Evolutionary conservation across 2,113 vertebrate species (phyloP).

Genomic region (Chamaetylas fuelleborni): DNA sequence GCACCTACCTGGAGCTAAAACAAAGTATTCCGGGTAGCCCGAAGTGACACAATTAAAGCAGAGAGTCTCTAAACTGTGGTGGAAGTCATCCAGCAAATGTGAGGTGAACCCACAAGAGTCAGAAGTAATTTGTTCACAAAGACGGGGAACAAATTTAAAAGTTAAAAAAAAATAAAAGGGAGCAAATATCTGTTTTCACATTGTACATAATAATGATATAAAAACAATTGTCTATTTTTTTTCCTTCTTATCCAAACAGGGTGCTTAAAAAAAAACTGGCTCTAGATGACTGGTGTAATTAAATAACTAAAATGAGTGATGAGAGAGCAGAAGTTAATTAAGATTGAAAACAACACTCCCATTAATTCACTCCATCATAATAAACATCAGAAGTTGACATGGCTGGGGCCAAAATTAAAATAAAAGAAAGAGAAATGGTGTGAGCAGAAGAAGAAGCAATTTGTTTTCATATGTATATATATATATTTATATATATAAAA

Average conservation of each 20-base stretch:
- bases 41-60: slow-evolving; percentile 76
- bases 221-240: slow-evolving; percentile 79
- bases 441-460: slow-evolving; percentile 64
- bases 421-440: slow-evolving; percentile 67
- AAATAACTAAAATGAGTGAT: slow-evolving; percentile 79
- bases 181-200: slow-evolving; percentile 82
- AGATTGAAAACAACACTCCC: slow-evolving; percentile 77
- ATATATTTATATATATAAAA: slow-evolving; percentile 70
- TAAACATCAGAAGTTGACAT: slow-evolving; percentile 75
- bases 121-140: slow-evolving; percentile 84
- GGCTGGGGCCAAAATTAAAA: slow-evolving; percentile 79
- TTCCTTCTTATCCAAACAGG: slow-evolving; percentile 83
- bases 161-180: slow-evolving; percentile 62
- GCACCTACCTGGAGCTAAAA: slow-evolving; percentile 90
- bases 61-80: slow-evolving; percentile 67
- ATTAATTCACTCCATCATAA: slow-evolving; percentile 78
- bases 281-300: slow-evolving; percentile 81
- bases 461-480: slow-evolving; percentile 70
- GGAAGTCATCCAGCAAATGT: slow-evolving; percentile 80
- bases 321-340: slow-evolving; percentile 75
- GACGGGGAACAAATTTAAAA: slow-evolving; percentile 78
- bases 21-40: slow-evolving; percentile 87
- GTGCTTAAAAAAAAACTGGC: slow-evolving; percentile 89
- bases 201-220: slow-evolving; percentile 83
- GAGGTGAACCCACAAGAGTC: slow-evolving; percentile 77